Percentiles rank a stretch among this genome's conserved stretches.
Conservation (phyloP, 2,113 vertebrate species). For the Propithecus coquereli region DNA sequence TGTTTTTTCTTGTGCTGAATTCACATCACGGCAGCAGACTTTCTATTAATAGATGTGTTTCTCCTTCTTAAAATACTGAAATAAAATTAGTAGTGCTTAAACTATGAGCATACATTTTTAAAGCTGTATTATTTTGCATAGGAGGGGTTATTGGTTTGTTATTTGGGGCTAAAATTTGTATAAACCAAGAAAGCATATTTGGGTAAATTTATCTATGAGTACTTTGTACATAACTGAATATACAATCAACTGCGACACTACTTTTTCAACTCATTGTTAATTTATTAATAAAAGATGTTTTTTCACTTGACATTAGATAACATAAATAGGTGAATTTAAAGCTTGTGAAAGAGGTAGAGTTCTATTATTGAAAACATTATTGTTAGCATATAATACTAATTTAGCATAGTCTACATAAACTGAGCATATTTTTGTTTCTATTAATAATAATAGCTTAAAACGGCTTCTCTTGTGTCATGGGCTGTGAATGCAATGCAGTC, state of each 20-base stretch:
- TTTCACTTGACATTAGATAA: conserved; percentile 65
- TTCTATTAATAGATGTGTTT: not conserved
- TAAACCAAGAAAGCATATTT: conserved; percentile 70
- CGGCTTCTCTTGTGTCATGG: conserved; percentile 58
- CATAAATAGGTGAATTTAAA: conserved; percentile 80
- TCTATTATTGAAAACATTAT: conserved; percentile 81
- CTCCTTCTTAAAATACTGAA: conserved; percentile 35
- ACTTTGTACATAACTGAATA: conserved; percentile 68
- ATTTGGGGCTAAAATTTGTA: conserved; percentile 18
- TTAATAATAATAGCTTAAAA: conserved; percentile 76
- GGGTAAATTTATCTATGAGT: conserved; percentile 66
- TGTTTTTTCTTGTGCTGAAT: not conserved
- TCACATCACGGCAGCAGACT: not conserved
- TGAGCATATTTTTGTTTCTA: conserved; percentile 71
- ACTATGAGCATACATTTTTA: conserved; percentile 66
- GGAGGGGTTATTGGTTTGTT: not conserved
- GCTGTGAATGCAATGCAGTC: not conserved
- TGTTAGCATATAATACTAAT: conserved; percentile 78
- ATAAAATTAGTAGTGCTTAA: conserved; percentile 21
- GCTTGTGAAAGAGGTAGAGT: conserved; percentile 74
- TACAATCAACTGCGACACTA: conserved; percentile 74
- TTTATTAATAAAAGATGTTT: conserved; percentile 78
- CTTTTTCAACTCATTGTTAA: conserved; percentile 74
- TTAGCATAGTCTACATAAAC: conserved; percentile 76
- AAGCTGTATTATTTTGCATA: not conserved